Conservation (phyloP, 2,113 vertebrate genomes). For the Apodemus speciosus region DNA sequence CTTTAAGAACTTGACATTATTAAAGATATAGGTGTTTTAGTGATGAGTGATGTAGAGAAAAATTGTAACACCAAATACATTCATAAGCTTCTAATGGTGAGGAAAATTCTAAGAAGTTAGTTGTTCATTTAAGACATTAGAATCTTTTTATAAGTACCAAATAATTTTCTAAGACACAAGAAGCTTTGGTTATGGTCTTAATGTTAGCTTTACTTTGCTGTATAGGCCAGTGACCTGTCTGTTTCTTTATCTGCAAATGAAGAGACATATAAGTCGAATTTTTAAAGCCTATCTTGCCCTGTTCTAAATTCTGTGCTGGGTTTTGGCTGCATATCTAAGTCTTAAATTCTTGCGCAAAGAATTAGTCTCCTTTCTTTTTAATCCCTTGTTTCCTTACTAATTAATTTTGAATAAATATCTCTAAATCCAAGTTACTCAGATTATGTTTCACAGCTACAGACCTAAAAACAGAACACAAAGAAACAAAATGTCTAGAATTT, state of each 20-base stretch:
- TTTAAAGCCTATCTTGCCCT: conserved; percentile 22
- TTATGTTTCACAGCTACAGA: conserved; percentile 36
- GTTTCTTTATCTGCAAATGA: conserved; percentile 66
- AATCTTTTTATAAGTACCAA: not conserved
- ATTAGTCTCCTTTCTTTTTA: conserved; percentile 7
- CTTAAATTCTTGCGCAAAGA: conserved; percentile 47
- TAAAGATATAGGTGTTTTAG: conserved; percentile 73
- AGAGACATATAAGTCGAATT: not conserved
- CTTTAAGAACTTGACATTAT: conserved; percentile 75
- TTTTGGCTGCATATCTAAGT: conserved; percentile 23
- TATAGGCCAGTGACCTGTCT: conserved; percentile 45
- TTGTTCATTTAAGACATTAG: conserved; percentile 48
- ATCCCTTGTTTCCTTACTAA: conserved; percentile 19
- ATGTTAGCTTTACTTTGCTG: conserved; percentile 11
- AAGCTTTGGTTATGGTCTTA: conserved; percentile 3
- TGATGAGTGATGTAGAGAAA: conserved; percentile 66
- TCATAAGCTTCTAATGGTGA: conserved; percentile 58
- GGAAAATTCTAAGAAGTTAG: conserved; percentile 57
- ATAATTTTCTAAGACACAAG: conserved; percentile 48
- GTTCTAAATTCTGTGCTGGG: conserved; percentile 8
- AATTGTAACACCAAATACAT: conserved; percentile 75
- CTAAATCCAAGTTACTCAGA: conserved; percentile 53
- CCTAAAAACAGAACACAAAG: conserved; percentile 35
- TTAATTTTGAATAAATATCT: conserved; percentile 48
- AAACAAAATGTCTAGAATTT: conserved; percentile 43